Evolutionary conservation across 1,140 invertebrate species (phyloP).

Genomic region (Drosophila nigromelanica): DNA sequence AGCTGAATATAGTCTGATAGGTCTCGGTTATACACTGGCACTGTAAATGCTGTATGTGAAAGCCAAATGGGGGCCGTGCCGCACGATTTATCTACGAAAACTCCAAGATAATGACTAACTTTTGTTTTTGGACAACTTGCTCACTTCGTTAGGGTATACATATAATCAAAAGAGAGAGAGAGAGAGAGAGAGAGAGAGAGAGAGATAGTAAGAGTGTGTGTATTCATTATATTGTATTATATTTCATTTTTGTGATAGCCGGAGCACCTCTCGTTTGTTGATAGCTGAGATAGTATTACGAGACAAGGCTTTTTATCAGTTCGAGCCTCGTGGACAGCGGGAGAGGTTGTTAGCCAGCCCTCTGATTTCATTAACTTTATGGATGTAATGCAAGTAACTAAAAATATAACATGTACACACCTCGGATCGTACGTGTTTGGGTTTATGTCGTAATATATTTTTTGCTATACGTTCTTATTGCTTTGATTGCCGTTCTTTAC

Average conservation of each 20-base stretch:
- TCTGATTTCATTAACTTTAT: conserved; percentile 55
- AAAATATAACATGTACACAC: conserved; percentile 1
- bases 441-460: conserved; percentile 10
- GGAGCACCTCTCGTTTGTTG: conserved; percentile 35
- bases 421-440: background rate
- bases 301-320: conserved; percentile 45
- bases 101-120: conserved; percentile 77
- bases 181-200: conserved; percentile 2
- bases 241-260: conserved; percentile 74
- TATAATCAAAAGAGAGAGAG: background rate
- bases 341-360: conserved; percentile 24
- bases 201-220: conserved; percentile 21
- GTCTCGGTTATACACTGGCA: conserved; percentile 32
- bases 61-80: conserved; percentile 36
- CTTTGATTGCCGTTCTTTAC: conserved; percentile 1
- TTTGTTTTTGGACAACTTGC: conserved; percentile 41
- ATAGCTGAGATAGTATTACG: conserved; percentile 56
- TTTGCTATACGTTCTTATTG: conserved; percentile 1
- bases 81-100: conserved; percentile 78
- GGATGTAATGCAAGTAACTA: conserved; percentile 33
- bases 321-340: conserved; percentile 4
- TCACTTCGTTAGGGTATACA: background rate
- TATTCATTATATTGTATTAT: conserved; percentile 66
- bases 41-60: conserved; percentile 55
- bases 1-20: conserved; percentile 43